Evolutionary conservation across 2,888 invertebrate species (phyloP).

Genomic region (Parnassius mnemosyne): DNA sequence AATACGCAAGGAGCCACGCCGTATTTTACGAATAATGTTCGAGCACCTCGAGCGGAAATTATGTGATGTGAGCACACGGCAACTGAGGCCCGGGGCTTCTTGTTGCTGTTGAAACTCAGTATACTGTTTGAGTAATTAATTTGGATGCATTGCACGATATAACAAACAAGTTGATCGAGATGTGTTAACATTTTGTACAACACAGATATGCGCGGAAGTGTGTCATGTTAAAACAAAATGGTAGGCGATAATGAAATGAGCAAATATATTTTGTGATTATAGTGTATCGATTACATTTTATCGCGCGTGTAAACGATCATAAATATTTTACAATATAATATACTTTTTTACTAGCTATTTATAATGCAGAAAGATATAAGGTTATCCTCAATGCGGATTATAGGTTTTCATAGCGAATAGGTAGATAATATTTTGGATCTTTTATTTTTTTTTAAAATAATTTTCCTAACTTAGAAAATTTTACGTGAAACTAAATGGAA

Average conservation of each 20-base stretch:
- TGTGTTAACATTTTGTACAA: not conserved
- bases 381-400: too few species aligned
- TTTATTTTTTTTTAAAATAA: too few species aligned
- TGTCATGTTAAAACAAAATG: not conserved
- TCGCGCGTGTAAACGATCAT: not conserved
- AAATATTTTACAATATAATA: not conserved
- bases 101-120: constrained; percentile 35
- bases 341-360: not conserved
- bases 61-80: constrained; percentile 33
- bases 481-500: too few species aligned
- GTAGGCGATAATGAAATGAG: not conserved
- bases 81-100: constrained; percentile 33
- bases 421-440: too few species aligned
- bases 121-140: constrained; percentile 28
- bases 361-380: not conserved
- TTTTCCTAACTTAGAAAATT: too few species aligned
- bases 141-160: constrained; percentile 8
- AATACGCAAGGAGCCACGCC: constrained; percentile 43
- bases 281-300: not conserved
- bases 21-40: constrained; percentile 46
- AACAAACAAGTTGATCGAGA: not conserved
- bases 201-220: not conserved
- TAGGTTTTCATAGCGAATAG: too few species aligned
- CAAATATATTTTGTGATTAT: too few species aligned
- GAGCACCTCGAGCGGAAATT: constrained; percentile 46